phyloP scores from a whole-genome alignment of 2,888 invertebrate species.

The Pegoplata infirma region DNA sequence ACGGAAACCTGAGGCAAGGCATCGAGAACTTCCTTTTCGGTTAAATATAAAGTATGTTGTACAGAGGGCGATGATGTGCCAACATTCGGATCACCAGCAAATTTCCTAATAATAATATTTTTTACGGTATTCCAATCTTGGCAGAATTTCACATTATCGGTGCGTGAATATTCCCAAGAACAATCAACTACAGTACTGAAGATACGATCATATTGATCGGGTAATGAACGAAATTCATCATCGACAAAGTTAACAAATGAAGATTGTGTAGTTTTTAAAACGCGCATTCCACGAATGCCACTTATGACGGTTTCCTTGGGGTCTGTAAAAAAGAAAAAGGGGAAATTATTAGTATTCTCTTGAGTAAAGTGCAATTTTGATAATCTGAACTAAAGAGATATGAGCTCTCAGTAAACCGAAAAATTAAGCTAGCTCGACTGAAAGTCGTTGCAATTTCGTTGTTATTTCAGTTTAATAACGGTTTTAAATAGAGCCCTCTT shows the following conservation, averaged over 20 bases:
- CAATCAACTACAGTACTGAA: constrained; percentile 86
- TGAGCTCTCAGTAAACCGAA: too few species aligned
- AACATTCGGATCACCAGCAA: constrained; percentile 85
- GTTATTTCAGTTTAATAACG: too few species aligned
- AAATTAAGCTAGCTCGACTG: too few species aligned
- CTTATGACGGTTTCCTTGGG: constrained; percentile 81
- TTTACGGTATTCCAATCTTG: constrained; percentile 85
- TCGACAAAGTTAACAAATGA: constrained; percentile 88
- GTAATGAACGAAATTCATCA: constrained; percentile 87
- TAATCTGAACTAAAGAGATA: too few species aligned
- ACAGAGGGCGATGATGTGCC: constrained; percentile 89
- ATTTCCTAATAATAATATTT: constrained; percentile 85
- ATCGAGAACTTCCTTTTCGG: constrained; percentile 84
- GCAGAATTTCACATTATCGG: constrained; percentile 84
- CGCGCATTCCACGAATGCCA: constrained; percentile 84
- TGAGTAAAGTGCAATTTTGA: too few species aligned
- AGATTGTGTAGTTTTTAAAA: constrained; percentile 89
- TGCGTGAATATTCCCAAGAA: constrained; percentile 85
- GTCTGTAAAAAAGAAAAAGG: constrained; percentile 78
- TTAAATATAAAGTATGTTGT: constrained; percentile 87
- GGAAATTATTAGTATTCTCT: too few species aligned
- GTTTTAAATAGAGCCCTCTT: too few species aligned
- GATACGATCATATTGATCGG: constrained; percentile 87
- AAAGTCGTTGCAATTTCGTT: not conserved
- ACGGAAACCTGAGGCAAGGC: constrained; percentile 84